Evolutionary conservation across 1,140 invertebrate species (phyloP).

Genomic region (Gryon sp.): DNA sequence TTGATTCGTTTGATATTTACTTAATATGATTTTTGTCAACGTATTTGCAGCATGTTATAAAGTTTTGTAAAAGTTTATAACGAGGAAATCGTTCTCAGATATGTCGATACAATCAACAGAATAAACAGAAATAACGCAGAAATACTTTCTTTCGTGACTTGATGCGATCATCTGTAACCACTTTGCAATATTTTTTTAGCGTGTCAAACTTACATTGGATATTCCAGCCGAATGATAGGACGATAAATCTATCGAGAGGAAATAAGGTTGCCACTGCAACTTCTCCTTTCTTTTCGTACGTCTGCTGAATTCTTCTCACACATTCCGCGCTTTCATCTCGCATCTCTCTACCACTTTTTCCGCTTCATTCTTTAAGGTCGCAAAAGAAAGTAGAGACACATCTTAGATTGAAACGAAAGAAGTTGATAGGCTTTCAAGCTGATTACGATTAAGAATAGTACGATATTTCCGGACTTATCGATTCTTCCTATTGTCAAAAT

Average conservation of each 20-base stretch:
- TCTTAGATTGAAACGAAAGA: conserved; percentile 2
- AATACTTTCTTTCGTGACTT: not conserved
- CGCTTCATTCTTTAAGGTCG: conserved; percentile 14
- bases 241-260: conserved; percentile 65
- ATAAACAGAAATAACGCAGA: not conserved
- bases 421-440: conserved; percentile 52
- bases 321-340: conserved; percentile 29
- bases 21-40: not conserved
- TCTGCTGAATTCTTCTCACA: conserved; percentile 33
- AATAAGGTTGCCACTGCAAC: conserved; percentile 61
- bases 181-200: conserved; percentile 41
- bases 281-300: conserved; percentile 35
- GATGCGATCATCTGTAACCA: conserved; percentile 30
- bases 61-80: too few relatives aligned
- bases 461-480: conserved; percentile 9
- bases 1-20: conserved; percentile 10
- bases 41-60: too few relatives aligned
- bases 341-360: conserved; percentile 21
- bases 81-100: too few relatives aligned
- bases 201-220: conserved; percentile 51
- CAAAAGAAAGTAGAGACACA: conserved; percentile 1
- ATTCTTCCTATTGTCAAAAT: conserved; percentile 19
- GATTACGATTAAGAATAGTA: conserved; percentile 50
- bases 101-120: too few relatives aligned
- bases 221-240: conserved; percentile 55